Evolutionary conservation across 2,888 invertebrate species (phyloP).

Genomic region (Girardia tigrina): DNA sequence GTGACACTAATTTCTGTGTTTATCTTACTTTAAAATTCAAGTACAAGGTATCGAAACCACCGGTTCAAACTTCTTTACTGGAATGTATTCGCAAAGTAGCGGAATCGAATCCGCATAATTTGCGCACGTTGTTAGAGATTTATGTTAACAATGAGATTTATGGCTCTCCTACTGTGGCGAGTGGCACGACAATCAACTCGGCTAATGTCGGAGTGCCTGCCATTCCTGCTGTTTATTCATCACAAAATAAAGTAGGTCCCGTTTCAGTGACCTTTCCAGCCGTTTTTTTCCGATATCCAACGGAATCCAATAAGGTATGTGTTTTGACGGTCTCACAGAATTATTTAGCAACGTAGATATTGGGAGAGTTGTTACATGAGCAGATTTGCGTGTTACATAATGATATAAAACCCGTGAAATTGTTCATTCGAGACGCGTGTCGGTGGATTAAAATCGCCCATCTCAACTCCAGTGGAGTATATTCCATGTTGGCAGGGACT

Average conservation of each 20-base stretch:
- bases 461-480: not conserved
- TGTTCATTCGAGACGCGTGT: not conserved
- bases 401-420: not conserved
- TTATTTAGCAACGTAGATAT: not conserved
- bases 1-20: not conserved
- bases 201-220: not conserved
- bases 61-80: not conserved
- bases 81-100: not conserved
- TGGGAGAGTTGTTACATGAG: conserved; percentile 24
- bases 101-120: not conserved
- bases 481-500: not conserved
- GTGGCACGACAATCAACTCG: not conserved
- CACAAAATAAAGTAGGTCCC: not conserved
- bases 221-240: not conserved
- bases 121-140: not conserved
- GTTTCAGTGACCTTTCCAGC: not conserved
- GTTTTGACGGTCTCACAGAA: not conserved
- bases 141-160: not conserved
- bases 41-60: not conserved
- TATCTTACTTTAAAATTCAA: not conserved
- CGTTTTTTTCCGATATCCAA: not conserved
- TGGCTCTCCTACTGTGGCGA: not conserved
- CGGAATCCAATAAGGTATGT: not conserved
- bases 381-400: not conserved
- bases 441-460: not conserved